Evolutionary conservation across 1,140 invertebrate species (phyloP), one percentile per base, ranked within the genome.

Genomic region (Penaeus japonicus): DNA sequence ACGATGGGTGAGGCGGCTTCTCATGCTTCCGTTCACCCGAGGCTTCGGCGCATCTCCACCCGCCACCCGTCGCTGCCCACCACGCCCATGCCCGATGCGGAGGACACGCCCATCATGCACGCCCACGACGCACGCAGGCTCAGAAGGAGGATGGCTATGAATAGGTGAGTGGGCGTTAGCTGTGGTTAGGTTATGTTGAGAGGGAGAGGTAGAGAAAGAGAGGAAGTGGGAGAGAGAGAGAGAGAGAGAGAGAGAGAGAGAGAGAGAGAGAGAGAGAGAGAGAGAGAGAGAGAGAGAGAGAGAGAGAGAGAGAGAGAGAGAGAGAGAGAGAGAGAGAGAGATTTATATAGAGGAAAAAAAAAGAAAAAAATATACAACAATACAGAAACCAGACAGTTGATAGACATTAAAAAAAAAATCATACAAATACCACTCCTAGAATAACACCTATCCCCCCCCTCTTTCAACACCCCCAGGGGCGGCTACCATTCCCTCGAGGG

Each of bases 1-100:
- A 81, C 87, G 39, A 83, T 84, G 80, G 83, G 87, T n/a, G 87
- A 88, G 53, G 79, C 80, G 10, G 70, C 87, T 4, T 59, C 80
- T 30, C 80, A 84, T 54, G 87, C 87, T 47, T 83, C 83, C 80
- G 59, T 47, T 53, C 81, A 84, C 80, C 70, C 80, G n/a, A 81
- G 79, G 20, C 57, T 79, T 18, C 79, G 80, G 27, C 86, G 80
- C 18, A 30, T 35, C 22, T 20, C 75, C 17, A 79, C 57, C 30
- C 27, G 85, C 17, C 83, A 88, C 70, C 87, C 87, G 17, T 84
- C 80, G 30, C 80, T 88, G n/a, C 80, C 80, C 24, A 75, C 87
- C 80, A 88, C 87, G 65, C 87, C 87, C 79, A 82, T 82, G 70
- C 65, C 83, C 15, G 87, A 75, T 27, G 22, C 65, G 24, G 87